A percentile compares a stretch with the other conserved stretches of the same genome.
These are phyloP conservation scores for Trichonephila clavipes DNA, from an alignment of 1,140 invertebrate species.

Conservation along the genomic window DNA sequence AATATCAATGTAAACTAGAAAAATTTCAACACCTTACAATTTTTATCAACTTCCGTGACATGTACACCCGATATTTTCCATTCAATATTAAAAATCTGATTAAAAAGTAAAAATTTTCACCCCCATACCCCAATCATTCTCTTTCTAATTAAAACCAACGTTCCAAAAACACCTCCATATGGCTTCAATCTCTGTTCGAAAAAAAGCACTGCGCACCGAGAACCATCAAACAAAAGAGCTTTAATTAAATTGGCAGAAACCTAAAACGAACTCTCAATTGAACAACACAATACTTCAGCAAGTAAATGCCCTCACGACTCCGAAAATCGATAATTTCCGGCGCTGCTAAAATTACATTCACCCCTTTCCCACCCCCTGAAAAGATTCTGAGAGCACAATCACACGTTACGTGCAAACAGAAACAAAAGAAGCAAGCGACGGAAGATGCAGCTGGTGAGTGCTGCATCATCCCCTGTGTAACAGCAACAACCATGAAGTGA, in stretches of 20 bases:
- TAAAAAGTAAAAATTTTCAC: no score
- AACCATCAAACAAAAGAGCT: not conserved
- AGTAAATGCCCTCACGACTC: not conserved
- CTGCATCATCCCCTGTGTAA: not conserved
- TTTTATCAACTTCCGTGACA: no score
- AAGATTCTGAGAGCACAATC: constrained; percentile 23
- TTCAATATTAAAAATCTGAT: no score
- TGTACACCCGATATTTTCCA: no score
- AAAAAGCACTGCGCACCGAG: no score
- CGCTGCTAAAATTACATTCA: not conserved
- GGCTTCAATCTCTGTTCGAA: no score
- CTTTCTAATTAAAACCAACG: no score
- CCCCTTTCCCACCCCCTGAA: not conserved
- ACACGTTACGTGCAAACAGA: constrained; percentile 13
- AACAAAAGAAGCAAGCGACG: not conserved
- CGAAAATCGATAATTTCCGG: constrained; percentile 49
- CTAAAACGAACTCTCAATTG: not conserved
- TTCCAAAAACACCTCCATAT: no score
- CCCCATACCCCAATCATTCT: no score
- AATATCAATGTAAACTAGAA: no score
- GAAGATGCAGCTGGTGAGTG: constrained; percentile 6
- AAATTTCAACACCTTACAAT: no score
- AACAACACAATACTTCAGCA: not conserved
- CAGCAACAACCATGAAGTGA: not conserved
- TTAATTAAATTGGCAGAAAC: not conserved